Conservation (phyloP, 2,113 vertebrate genomes). For the Indicator maculatus region DNA sequence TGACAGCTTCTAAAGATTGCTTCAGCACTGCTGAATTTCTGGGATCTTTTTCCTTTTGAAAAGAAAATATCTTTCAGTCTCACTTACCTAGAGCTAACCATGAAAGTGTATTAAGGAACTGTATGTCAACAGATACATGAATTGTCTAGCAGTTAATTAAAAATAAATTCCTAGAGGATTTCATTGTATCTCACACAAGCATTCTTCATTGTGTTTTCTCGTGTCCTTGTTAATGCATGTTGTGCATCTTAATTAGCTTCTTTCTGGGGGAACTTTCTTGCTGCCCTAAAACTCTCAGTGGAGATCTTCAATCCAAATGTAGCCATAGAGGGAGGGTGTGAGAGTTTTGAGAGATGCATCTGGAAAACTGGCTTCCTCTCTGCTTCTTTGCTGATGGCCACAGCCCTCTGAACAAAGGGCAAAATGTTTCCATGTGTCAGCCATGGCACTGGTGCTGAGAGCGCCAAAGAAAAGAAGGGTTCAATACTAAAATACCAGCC, state of each 20-base stretch:
- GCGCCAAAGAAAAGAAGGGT: not conserved
- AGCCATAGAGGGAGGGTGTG: not conserved
- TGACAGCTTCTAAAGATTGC: slow-evolving; percentile 19
- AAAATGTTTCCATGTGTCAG: not conserved
- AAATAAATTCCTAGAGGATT: slow-evolving; percentile 14
- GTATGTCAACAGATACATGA: not conserved
- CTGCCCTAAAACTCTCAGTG: not conserved
- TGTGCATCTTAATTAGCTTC: slow-evolving; percentile 3
- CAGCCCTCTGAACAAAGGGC: not conserved
- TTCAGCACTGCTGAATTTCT: slow-evolving; percentile 6
- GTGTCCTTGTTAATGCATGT: not conserved
- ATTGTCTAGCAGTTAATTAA: slow-evolving; percentile 46
- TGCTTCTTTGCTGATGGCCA: not conserved
- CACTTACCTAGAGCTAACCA: not conserved
- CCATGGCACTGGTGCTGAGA: not conserved
- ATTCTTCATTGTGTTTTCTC: slow-evolving; percentile 10
- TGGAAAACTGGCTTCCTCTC: not conserved
- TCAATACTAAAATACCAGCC: not conserved
- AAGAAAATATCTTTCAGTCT: slow-evolving; percentile 15
- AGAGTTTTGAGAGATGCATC: not conserved
- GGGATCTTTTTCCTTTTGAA: not conserved
- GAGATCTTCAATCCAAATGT: not conserved
- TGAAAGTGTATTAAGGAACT: slow-evolving; percentile 13
- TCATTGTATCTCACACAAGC: not conserved
- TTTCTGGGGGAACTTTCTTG: not conserved